Percentiles rank a stretch among this genome's conserved stretches.
phyloP scores from a whole-genome alignment of 2,113 vertebrate genomes.

The Sinocyclocheilus grahami region DNA sequence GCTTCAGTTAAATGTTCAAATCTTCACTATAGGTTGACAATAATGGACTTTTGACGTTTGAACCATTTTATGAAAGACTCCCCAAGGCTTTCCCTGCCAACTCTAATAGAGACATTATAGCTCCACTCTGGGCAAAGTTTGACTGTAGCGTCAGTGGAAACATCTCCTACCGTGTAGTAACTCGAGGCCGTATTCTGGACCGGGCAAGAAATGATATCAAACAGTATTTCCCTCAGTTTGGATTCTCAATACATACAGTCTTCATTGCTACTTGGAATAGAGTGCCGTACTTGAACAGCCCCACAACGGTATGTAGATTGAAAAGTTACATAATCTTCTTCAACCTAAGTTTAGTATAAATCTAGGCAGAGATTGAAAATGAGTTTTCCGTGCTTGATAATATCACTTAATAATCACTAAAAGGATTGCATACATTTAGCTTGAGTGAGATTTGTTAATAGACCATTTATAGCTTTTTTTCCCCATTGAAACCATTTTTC shows the following conservation, averaged over 20 bases:
- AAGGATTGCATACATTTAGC: background rate
- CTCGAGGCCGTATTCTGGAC: background rate
- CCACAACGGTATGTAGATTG: background rate
- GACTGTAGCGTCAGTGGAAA: background rate
- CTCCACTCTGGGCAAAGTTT: constrained; percentile 34
- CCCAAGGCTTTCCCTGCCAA: background rate
- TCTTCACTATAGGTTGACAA: constrained; percentile 24
- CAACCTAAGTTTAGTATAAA: background rate
- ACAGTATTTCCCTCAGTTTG: background rate
- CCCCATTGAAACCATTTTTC: too few relatives aligned
- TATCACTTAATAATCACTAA: background rate
- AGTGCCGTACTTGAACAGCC: background rate
- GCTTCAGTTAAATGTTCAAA: background rate
- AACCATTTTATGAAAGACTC: background rate
- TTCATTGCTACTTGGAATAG: constrained; percentile 37
- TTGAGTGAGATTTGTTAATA: background rate
- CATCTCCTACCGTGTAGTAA: background rate
- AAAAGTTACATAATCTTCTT: background rate
- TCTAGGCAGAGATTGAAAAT: background rate
- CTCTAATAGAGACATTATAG: constrained; percentile 24
- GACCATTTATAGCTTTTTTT: background rate
- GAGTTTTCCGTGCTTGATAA: background rate
- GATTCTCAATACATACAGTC: constrained; percentile 16
- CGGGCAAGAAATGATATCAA: background rate
- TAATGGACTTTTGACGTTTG: constrained; percentile 27